A percentile compares a stretch with the other conserved stretches of the same genome.
Conservation (phyloP, 2,888 invertebrate species). For the Monopis laevigella region DNA sequence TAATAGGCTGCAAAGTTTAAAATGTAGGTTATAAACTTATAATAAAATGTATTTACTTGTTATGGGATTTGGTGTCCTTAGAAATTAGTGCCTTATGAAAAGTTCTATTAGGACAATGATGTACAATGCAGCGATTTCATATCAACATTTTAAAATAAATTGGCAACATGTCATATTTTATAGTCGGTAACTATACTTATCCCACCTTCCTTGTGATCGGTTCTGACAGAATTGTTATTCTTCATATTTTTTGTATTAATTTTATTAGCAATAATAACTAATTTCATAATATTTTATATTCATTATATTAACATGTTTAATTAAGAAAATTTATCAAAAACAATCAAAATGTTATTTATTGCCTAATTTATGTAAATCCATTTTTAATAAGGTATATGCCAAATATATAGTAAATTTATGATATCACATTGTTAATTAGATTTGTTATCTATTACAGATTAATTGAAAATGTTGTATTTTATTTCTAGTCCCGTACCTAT, state of each 20-base stretch:
- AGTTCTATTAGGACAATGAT: no score
- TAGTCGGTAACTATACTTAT: no score
- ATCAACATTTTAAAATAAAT: no score
- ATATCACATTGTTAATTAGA: slow-evolving; percentile 60
- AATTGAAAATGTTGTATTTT: slow-evolving; percentile 28
- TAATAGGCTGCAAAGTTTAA: no score
- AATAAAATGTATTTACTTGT: no score
- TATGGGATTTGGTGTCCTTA: no score
- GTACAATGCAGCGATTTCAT: no score
- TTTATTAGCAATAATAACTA: not conserved
- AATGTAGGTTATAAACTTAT: no score
- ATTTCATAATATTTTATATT: not conserved
- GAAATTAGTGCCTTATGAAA: no score
- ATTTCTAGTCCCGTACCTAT: not conserved
- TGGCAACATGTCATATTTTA: no score
- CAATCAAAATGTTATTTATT: slow-evolving; percentile 1
- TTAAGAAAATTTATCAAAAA: not conserved
- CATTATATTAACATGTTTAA: not conserved
- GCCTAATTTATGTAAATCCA: slow-evolving; percentile 14
- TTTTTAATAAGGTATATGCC: slow-evolving; percentile 53
- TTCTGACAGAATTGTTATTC: no score
- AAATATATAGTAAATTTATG: slow-evolving; percentile 59
- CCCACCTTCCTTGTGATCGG: not conserved
- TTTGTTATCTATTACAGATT: slow-evolving; percentile 63
- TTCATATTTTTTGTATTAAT: not conserved